Percentiles rank a stretch among this genome's conserved stretches.
Conservation (phyloP, 2,888 invertebrate genomes). For the Heteropelma amictum region DNA sequence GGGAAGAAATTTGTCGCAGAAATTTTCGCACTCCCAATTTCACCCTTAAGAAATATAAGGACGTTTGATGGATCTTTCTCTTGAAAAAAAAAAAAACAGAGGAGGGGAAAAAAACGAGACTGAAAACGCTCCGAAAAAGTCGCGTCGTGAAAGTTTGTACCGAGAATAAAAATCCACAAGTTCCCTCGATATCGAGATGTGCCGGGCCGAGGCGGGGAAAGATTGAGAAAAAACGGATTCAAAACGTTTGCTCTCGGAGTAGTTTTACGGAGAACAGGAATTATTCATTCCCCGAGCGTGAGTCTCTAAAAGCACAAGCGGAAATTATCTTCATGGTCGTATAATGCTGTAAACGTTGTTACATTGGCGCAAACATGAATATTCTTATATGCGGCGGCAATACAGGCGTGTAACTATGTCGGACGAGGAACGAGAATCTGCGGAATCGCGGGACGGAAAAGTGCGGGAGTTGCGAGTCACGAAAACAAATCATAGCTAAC, state of each 20-base stretch:
- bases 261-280: constrained; percentile 11
- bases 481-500: neutral
- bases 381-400: neutral
- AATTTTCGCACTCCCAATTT: too few species aligned
- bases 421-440: neutral
- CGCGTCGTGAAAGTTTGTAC: too few species aligned
- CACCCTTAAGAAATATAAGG: too few species aligned
- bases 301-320: constrained; percentile 16
- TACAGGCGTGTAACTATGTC: too few species aligned
- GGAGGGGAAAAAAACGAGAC: too few species aligned
- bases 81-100: too few species aligned
- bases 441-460: constrained; percentile 5
- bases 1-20: too few species aligned
- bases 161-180: too few species aligned
- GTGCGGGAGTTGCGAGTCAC: constrained; percentile 13
- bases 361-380: constrained; percentile 6
- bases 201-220: too few species aligned
- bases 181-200: too few species aligned
- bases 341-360: constrained; percentile 6
- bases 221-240: neutral
- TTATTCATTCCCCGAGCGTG: constrained; percentile 41
- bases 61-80: too few species aligned
- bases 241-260: neutral
- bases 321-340: constrained; percentile 41
- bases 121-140: too few species aligned